Percentiles rank a stretch among this genome's conserved stretches.
Conservation (phyloP, 2,113 vertebrate genomes). For the Microcebus murinus region DNA sequence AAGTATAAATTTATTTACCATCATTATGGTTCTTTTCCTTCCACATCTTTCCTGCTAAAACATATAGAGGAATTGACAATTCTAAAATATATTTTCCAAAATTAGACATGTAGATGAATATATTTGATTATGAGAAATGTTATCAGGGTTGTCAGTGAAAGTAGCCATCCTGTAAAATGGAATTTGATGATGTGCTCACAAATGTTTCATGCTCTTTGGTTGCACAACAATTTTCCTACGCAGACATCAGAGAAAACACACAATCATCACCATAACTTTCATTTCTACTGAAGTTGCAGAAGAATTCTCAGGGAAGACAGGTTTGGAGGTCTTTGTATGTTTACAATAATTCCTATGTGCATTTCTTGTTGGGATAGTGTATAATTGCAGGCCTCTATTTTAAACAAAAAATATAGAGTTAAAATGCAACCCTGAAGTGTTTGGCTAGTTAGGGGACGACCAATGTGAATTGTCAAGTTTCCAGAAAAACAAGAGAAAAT, state of each 20-base stretch:
- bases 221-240: not conserved
- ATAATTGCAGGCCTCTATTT: not conserved
- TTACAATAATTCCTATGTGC: not conserved
- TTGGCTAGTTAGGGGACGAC: not conserved
- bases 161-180: not conserved
- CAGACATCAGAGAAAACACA: not conserved
- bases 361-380: not conserved
- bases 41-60: slow-evolving; percentile 10
- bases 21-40: not conserved
- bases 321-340: not conserved
- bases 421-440: not conserved
- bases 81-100: not conserved
- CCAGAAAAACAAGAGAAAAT: not conserved
- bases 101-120: not conserved
- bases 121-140: not conserved
- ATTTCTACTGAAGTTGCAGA: not conserved
- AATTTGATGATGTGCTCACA: not conserved
- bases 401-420: not conserved
- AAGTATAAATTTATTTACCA: not conserved
- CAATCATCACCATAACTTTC: not conserved
- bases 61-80: not conserved
- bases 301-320: not conserved
- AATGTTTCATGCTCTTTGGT: not conserved
- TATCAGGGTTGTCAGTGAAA: not conserved
- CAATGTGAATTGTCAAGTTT: slow-evolving; percentile 29